Percentiles rank a stretch among this genome's conserved stretches.
These are phyloP conservation scores for Myotis pilosus DNA, from an alignment of 2,797 vertebrate genomes.

Conservation along the genomic window DNA sequence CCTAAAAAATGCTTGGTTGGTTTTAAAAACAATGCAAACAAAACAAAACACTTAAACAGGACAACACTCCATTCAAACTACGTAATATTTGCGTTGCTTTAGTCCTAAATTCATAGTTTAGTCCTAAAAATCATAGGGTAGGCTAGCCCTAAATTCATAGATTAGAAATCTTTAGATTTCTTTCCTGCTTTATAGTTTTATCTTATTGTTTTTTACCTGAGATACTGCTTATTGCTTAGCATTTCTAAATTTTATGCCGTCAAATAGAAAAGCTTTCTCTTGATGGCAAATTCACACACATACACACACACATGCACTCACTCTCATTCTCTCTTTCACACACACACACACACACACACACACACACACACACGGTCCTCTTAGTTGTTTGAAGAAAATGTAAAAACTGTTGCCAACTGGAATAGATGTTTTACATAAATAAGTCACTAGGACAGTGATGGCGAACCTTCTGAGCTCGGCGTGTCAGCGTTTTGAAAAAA, in stretches of 20 bases:
- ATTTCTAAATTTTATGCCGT: background rate
- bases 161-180: background rate
- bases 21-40: background rate
- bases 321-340: background rate
- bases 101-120: background rate
- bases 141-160: background rate
- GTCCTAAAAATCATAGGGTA: background rate
- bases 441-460: background rate
- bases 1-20: background rate
- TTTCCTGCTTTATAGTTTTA: background rate
- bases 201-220: background rate
- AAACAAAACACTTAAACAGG: too few relatives aligned
- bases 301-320: background rate
- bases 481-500: too few relatives aligned
- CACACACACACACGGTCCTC: background rate
- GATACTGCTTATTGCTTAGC: background rate
- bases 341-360: background rate
- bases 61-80: background rate
- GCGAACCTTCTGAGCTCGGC: too few relatives aligned
- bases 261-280: background rate
- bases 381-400: background rate
- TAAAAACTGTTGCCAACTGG: background rate
- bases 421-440: background rate
- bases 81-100: background rate
- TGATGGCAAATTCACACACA: background rate